Conservation (phyloP, 2,888 invertebrate genomes). For the Conomelus anceps region DNA sequence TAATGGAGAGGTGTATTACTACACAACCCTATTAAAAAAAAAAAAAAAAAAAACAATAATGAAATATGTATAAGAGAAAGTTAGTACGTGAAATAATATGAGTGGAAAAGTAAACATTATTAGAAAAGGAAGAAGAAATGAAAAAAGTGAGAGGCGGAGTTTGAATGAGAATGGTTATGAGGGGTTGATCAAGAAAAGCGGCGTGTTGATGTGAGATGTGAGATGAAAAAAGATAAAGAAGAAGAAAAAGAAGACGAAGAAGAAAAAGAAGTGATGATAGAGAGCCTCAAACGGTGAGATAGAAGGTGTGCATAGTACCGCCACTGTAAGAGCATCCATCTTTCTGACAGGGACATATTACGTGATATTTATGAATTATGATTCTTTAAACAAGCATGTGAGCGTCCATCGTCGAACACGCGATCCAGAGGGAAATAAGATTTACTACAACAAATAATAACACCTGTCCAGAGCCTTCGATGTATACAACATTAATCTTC, state of each 20-base stretch:
- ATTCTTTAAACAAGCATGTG: neutral
- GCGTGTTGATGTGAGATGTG: too few relatives aligned
- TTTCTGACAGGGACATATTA: constrained; percentile 5
- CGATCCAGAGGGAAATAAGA: neutral
- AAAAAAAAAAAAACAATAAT: too few relatives aligned
- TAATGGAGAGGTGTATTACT: too few relatives aligned
- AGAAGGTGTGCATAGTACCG: neutral
- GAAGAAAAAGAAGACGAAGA: neutral
- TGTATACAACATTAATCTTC: neutral
- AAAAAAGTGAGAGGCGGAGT: neutral
- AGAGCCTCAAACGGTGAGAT: neutral
- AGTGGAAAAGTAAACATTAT: neutral
- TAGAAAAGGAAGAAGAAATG: neutral
- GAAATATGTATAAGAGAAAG: neutral
- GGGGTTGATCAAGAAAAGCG: neutral
- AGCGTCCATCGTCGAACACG: neutral
- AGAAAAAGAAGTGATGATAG: neutral
- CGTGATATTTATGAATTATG: constrained; percentile 5
- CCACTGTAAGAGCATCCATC: neutral
- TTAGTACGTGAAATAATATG: neutral
- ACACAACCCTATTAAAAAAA: too few relatives aligned
- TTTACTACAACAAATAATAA: neutral
- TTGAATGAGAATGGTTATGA: neutral
- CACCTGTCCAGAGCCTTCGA: neutral
- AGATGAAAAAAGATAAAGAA: too few relatives aligned